Percentiles rank a stretch among this genome's conserved stretches.
Conservation (phyloP, 2,797 vertebrate species). For the Anguilla pacifica region DNA sequence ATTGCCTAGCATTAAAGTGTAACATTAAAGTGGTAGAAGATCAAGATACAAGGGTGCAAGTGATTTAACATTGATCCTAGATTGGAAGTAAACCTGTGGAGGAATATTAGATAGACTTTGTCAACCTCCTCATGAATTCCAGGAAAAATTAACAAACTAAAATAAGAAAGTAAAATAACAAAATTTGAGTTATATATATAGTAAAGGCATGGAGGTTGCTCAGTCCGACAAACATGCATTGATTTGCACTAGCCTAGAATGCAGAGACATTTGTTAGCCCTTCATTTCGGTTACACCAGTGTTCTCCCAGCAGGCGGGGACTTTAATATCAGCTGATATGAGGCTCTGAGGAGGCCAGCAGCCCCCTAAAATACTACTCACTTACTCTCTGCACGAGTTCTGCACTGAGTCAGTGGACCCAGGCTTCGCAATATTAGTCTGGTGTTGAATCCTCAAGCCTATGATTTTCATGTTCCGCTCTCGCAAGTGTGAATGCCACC, state of each 20-base stretch:
- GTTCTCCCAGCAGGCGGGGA: constrained; percentile 9
- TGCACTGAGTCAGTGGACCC: not conserved
- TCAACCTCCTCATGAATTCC: too few relatives aligned
- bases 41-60: too few relatives aligned
- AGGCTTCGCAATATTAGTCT: constrained; percentile 14
- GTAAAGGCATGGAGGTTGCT: not conserved
- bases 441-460: constrained; percentile 14
- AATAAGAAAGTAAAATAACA: too few relatives aligned
- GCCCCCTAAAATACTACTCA: not conserved
- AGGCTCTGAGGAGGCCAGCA: not conserved
- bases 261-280: not conserved
- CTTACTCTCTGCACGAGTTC: not conserved
- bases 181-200: not conserved
- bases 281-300: not conserved
- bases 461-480: not conserved
- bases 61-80: too few relatives aligned
- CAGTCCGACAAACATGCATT: not conserved
- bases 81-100: too few relatives aligned
- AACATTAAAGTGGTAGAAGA: too few relatives aligned
- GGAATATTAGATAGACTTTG: too few relatives aligned
- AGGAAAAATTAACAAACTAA: too few relatives aligned
- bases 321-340: constrained; percentile 22
- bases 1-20: too few relatives aligned
- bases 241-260: not conserved
- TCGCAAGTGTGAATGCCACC: not conserved